phyloP scores from a whole-genome alignment of 2,797 vertebrate genomes.

The Cyprinella venusta region DNA sequence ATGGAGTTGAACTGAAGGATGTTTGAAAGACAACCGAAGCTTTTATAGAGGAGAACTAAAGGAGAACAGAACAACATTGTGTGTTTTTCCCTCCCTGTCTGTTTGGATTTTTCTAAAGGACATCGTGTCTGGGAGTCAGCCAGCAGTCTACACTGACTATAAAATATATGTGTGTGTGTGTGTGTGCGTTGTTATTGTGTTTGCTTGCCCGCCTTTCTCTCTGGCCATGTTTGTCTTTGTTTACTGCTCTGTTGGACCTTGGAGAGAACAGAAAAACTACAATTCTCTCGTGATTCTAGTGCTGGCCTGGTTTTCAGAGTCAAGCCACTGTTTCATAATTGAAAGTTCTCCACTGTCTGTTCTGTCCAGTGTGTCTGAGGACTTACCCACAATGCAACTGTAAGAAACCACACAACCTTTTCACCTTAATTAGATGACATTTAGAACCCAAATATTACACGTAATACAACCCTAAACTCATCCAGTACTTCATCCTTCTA shows the following conservation, averaged over 20 bases:
- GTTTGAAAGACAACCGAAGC: constrained; percentile 21
- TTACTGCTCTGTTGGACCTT: constrained; percentile 51
- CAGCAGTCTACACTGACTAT: constrained; percentile 35
- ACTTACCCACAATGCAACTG: constrained; percentile 48
- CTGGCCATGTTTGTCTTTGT: constrained; percentile 49
- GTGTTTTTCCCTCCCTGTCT: constrained; percentile 4
- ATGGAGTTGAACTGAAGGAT: constrained; percentile 3
- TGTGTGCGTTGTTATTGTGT: constrained; percentile 23
- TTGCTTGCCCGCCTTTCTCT: constrained; percentile 41
- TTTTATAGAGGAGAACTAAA: constrained; percentile 36
- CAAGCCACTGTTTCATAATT: constrained; percentile 65
- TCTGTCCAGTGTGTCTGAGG: constrained; percentile 51
- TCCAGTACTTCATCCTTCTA: not conserved
- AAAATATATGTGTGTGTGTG: not conserved
- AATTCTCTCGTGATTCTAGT: constrained; percentile 46
- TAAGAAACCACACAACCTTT: not conserved
- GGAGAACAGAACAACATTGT: not conserved
- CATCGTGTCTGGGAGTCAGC: constrained; percentile 25
- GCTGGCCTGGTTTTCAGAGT: constrained; percentile 61
- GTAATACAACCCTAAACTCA: not conserved
- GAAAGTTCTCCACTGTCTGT: constrained; percentile 62
- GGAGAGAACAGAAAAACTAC: constrained; percentile 52
- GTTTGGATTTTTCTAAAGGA: constrained; percentile 40
- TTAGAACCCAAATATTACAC: not conserved
- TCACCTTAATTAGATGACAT: constrained; percentile 2